Percentiles rank a stretch among this genome's conserved stretches.
These are phyloP conservation scores for Podilymbus podiceps DNA, from an alignment of 2,113 vertebrate genomes.

Conservation along the genomic window DNA sequence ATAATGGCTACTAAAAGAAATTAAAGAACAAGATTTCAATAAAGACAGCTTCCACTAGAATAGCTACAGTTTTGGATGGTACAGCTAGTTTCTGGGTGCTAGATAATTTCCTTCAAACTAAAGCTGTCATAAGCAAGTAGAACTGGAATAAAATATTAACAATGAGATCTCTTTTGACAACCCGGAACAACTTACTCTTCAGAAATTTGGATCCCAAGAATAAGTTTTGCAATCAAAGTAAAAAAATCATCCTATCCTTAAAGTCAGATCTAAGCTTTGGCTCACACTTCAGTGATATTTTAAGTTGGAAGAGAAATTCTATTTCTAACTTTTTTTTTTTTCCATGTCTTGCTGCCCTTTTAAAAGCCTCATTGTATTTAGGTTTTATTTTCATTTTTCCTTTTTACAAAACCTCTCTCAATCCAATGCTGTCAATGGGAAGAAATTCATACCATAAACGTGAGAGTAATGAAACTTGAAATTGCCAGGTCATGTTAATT, in stretches of 20 bases:
- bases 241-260: neutral
- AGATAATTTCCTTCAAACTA: neutral
- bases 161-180: neutral
- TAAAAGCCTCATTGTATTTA: neutral
- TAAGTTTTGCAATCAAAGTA: neutral
- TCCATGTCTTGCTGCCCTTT: neutral
- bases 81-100: neutral
- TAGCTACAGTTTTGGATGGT: neutral
- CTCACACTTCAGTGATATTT: neutral
- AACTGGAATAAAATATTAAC: neutral
- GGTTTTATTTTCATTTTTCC: neutral
- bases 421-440: neutral
- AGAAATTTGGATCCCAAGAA: neutral
- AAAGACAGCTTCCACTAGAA: neutral
- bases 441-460: neutral
- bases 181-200: neutral
- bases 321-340: neutral
- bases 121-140: neutral
- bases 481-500: neutral
- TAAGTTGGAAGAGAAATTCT: neutral
- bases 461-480: neutral
- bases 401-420: neutral
- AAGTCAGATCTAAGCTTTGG: neutral
- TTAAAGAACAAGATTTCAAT: neutral
- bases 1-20: neutral